Evolutionary conservation across 2,113 vertebrate species (phyloP).

Genomic region (Silurus meridionalis): DNA sequence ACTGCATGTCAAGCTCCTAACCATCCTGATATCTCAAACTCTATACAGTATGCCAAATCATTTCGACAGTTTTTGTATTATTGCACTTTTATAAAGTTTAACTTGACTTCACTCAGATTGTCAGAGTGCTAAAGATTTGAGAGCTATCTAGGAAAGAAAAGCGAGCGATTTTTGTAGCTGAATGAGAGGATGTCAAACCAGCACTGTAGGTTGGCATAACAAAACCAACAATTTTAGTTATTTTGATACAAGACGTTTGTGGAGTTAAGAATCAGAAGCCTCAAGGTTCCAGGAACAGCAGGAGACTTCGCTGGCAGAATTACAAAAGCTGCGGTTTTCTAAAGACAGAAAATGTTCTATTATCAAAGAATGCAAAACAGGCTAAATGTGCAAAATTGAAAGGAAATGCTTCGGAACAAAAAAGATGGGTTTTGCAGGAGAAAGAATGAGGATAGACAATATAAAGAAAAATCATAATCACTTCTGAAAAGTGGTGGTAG

Average conservation of each 20-base stretch:
- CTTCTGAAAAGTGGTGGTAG: not conserved
- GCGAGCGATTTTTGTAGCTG: slow-evolving; percentile 2
- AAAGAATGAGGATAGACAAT: not conserved
- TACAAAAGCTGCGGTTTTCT: slow-evolving; percentile 12
- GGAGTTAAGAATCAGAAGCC: slow-evolving; percentile 27
- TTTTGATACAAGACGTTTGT: slow-evolving; percentile 30
- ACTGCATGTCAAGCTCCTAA: slow-evolving; percentile 24
- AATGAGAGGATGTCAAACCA: slow-evolving; percentile 28
- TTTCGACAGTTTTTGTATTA: slow-evolving; percentile 17
- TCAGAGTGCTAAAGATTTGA: slow-evolving; percentile 7
- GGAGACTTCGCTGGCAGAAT: slow-evolving; percentile 20
- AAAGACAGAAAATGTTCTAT: slow-evolving; percentile 21
- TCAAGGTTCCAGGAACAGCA: slow-evolving; percentile 28
- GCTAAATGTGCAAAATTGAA: not conserved
- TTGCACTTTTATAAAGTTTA: slow-evolving; percentile 22
- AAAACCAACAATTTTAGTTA: slow-evolving; percentile 30
- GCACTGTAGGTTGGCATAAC: slow-evolving; percentile 14
- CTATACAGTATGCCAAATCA: not conserved
- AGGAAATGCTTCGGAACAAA: not conserved
- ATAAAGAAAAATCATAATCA: not conserved
- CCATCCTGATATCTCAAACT: slow-evolving; percentile 28
- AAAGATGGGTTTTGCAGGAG: not conserved
- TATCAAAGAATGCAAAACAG: slow-evolving; percentile 11
- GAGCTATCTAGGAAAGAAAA: slow-evolving; percentile 26
- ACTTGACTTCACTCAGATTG: not conserved